These are phyloP conservation scores for Podarcis raffonei DNA, from an alignment of 2,113 vertebrate species.

Conservation along the genomic window DNA sequence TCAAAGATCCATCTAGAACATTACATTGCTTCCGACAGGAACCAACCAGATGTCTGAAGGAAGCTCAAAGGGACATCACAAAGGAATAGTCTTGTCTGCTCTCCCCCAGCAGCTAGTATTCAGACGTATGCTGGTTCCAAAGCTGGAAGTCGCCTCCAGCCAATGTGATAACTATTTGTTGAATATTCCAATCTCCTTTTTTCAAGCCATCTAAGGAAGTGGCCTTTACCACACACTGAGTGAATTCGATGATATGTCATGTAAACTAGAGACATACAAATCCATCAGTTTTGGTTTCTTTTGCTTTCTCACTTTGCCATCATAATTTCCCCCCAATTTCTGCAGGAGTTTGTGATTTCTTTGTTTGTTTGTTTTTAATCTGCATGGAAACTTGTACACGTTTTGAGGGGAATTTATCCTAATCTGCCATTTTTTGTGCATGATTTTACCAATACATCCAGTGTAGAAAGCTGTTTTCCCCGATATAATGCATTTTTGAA, in stretches of 20 bases:
- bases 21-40: background rate
- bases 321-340: too few relatives aligned
- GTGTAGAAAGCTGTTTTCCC: too few relatives aligned
- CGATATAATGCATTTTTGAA: too few relatives aligned
- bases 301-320: too few relatives aligned
- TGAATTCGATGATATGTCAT: background rate
- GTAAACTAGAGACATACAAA: background rate
- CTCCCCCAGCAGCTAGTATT: background rate
- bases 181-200: background rate
- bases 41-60: background rate
- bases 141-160: background rate
- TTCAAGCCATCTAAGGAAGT: background rate
- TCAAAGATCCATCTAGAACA: background rate
- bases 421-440: too few relatives aligned
- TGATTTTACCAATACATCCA: too few relatives aligned
- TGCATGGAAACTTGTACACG: too few relatives aligned
- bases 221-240: background rate
- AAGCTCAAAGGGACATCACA: too few relatives aligned
- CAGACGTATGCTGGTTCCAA: background rate
- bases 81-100: background rate
- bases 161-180: background rate
- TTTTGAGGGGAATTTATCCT: too few relatives aligned
- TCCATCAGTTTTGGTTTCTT: too few relatives aligned
- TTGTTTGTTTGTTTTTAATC: too few relatives aligned
- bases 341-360: too few relatives aligned